phyloP scores from a whole-genome alignment of 2,113 vertebrate species.

The Lagopus leucura region DNA sequence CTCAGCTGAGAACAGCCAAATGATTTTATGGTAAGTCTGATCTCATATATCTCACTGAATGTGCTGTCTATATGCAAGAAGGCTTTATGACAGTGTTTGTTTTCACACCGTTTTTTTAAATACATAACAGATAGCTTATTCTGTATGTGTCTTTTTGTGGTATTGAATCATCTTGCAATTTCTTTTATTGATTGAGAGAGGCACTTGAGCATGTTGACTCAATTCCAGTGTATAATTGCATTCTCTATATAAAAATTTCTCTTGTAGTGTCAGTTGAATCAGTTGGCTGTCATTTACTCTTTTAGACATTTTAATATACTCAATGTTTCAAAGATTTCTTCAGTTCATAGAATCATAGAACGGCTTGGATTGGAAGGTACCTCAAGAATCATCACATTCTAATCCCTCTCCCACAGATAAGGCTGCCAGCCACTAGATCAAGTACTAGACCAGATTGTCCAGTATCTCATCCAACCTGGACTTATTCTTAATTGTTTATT shows the following conservation, averaged over 20 bases:
- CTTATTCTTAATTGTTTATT: not conserved
- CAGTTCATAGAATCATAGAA: not conserved
- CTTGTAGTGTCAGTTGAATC: not conserved
- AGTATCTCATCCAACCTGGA: too few species aligned
- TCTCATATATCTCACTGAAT: not conserved
- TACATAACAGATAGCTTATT: not conserved
- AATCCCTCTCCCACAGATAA: too few species aligned
- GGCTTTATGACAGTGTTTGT: not conserved
- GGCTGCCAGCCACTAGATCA: too few species aligned
- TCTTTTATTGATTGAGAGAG: not conserved
- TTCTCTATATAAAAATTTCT: constrained; percentile 16
- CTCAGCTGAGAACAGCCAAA: not conserved
- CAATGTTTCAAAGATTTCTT: not conserved
- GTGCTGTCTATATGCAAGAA: not conserved
- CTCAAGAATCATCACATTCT: too few species aligned
- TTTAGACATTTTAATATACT: not conserved
- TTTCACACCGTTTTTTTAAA: not conserved
- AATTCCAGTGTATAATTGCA: not conserved
- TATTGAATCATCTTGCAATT: not conserved
- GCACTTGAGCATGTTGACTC: not conserved
- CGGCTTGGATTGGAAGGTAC: too few species aligned
- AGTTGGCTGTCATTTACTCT: not conserved
- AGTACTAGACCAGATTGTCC: too few species aligned
- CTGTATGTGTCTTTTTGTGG: not conserved
- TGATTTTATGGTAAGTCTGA: not conserved